A percentile compares a stretch with the other conserved stretches of the same genome.
Evolutionary conservation across 2,113 vertebrate genomes (phyloP).

Genomic region (Cisticola juncidis): DNA sequence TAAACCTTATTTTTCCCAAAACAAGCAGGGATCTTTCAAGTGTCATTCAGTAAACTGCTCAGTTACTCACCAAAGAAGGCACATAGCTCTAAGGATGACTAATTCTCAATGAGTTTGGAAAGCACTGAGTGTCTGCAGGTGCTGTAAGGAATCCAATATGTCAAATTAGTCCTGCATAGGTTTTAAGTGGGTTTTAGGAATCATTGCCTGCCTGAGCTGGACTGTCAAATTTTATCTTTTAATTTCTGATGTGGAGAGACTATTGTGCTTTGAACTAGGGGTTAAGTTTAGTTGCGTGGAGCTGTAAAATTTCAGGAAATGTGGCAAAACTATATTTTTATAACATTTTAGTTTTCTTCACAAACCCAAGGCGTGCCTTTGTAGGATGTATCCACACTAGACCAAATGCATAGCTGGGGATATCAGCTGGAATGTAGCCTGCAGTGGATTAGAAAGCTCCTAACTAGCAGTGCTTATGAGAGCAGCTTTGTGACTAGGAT

Average conservation of each 20-base stretch:
- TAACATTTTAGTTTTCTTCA: not conserved
- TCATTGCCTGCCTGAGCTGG: not conserved
- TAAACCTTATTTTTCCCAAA: not conserved
- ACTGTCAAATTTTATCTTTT: not conserved
- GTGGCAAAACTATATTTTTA: not conserved
- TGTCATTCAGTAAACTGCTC: not conserved
- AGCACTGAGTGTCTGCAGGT: not conserved
- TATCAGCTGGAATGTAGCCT: not conserved
- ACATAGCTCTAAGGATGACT: not conserved
- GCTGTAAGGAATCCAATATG: not conserved
- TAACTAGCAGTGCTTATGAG: not conserved
- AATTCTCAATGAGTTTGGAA: not conserved
- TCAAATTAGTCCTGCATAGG: not conserved
- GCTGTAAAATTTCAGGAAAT: not conserved
- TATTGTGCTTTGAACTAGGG: not conserved
- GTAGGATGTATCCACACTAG: not conserved
- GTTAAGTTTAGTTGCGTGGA: not conserved
- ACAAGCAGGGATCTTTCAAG: not conserved
- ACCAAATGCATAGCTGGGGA: not conserved
- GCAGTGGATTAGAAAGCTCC: not conserved
- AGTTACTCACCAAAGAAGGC: not conserved
- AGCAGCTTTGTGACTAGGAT: not conserved
- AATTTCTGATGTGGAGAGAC: not conserved
- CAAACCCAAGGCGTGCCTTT: accelerated
- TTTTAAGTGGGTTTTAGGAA: not conserved